These are phyloP conservation scores for Lycophotia porphyrea DNA, from an alignment of 2,888 invertebrate species.

Conservation along the genomic window DNA sequence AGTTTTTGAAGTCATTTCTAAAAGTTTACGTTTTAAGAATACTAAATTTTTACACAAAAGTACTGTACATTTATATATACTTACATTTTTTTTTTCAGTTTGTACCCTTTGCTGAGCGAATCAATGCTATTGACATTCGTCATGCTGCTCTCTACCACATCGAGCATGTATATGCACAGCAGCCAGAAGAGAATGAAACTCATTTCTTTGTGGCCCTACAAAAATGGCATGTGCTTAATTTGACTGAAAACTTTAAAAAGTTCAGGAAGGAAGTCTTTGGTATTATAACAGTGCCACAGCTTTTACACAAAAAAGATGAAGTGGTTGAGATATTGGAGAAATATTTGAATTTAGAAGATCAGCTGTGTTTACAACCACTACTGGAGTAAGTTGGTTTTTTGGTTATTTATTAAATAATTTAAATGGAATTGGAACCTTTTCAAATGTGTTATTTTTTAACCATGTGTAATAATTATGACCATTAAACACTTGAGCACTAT, in stretches of 20 bases:
- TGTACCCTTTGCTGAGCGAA: slow-evolving; percentile 96
- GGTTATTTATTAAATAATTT: background rate
- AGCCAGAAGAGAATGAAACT: slow-evolving; percentile 93
- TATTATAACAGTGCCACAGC: slow-evolving; percentile 95
- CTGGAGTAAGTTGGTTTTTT: slow-evolving; percentile 93
- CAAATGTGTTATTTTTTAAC: background rate
- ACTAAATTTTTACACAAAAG: background rate
- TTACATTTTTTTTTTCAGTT: slow-evolving; percentile 92
- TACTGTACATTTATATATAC: background rate
- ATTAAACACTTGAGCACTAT: background rate
- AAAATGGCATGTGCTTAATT: slow-evolving; percentile 97
- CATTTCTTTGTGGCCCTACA: slow-evolving; percentile 95
- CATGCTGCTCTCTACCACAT: slow-evolving; percentile 96
- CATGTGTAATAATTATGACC: background rate
- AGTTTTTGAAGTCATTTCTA: no score
- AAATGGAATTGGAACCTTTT: background rate
- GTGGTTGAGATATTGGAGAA: slow-evolving; percentile 93
- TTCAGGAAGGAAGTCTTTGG: slow-evolving; percentile 94
- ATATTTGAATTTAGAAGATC: slow-evolving; percentile 93
- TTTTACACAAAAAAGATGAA: slow-evolving; percentile 94
- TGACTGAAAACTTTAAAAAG: slow-evolving; percentile 94
- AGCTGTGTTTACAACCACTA: slow-evolving; percentile 94
- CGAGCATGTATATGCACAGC: slow-evolving; percentile 93
- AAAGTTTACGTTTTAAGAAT: background rate
- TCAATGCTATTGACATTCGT: slow-evolving; percentile 95